Evolutionary conservation across 2,113 vertebrate genomes (phyloP), one percentile per base, ranked within the genome.

Genomic region (Scytalopus superciliaris): DNA sequence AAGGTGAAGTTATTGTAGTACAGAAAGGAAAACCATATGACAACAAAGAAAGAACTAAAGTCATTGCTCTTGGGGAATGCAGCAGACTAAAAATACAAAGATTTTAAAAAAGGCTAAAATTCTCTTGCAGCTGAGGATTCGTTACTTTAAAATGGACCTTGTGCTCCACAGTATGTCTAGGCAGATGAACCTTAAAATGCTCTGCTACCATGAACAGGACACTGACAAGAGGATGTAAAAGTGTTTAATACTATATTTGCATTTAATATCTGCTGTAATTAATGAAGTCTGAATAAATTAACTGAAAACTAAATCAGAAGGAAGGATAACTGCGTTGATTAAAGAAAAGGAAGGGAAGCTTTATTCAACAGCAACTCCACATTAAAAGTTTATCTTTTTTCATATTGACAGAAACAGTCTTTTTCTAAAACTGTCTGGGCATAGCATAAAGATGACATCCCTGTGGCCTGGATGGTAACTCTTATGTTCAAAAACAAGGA

Each of bases 251-350:
- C 50, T 94, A 28, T 67, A 37, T 13, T 92, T 96, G 25, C 19
- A 57, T 91, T 67, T 92, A 15, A 39, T 60, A 44, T 55, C 39
- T 81, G 45, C 17, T 35, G 30, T 95, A 93, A 93, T 92, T 93
- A 93, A 90, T 59, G 47, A 72, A 82, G 57, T 84, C 56, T 96
- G 86, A 87, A 87, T 95, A 97, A 94, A 96, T 74, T 82, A 45
- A 59, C 39, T 88, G 39, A 75, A 79, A 76, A 88, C 13, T n/a
- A 95, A 93, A 89, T 30, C 67, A 92, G 73, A 68, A 87, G 69
- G 40, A 89, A 93, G 53, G 27, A 25, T 89, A 79, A 76, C 47
- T 72, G 53, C 84, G n/a, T 28, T 80, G 45, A 84, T 83, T 87
- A 95, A 88, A 73, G 37, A 56, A 57, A 72, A 60, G 45, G 31